Evolutionary conservation across 1,140 invertebrate species (phyloP), one percentile per base, ranked within the genome.

Genomic region (Maniola jurtina): DNA sequence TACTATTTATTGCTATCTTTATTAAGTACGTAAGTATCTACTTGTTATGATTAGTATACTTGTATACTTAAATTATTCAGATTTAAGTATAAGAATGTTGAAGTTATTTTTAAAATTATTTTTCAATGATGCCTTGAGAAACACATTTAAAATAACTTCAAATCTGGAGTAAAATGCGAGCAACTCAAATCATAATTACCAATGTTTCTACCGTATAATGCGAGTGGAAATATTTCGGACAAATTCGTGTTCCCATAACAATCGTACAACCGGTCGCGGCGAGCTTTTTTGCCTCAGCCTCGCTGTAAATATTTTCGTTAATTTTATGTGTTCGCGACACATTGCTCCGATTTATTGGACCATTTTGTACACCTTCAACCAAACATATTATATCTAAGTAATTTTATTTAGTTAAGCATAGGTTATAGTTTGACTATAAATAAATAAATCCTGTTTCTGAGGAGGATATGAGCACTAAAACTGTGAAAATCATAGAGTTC

Each of bases 271-370:
- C 56, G 63, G 63, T 64, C 56, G 33, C 25, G 4, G 34, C n/a
- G 33, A 9, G 47, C 13, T 59, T 64, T 56, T 64, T 59, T 52
- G 63, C 7, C 47, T 59, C 16, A 15, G 36, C 4, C 34, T 40
- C 10, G 33, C 52, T 38, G 63, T 58, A 56, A 64, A 64, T 64
- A 64, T 64, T 59, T 64, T 52, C 45, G 55, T 59, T 59, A 64
- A 64, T 64, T 64, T 64, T 58, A 64, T 64, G 63, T 52, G 42
- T 40, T 56, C 55, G 56, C 36, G 45, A 64, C 55, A 64, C 35
- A 50, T 64, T 50, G 55, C 8, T 25, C 5, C 34, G 45, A 59
- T 48, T 64, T 64, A 59, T 59, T 50, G 15, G 56, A 9, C 35
- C 25, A 36, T 59, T 65, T 65, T 9, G 34, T 14, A 50, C 54